Base-by-base conservation (phyloP, 2,888 invertebrate species). In the Ophion ventricosus region DNA sequence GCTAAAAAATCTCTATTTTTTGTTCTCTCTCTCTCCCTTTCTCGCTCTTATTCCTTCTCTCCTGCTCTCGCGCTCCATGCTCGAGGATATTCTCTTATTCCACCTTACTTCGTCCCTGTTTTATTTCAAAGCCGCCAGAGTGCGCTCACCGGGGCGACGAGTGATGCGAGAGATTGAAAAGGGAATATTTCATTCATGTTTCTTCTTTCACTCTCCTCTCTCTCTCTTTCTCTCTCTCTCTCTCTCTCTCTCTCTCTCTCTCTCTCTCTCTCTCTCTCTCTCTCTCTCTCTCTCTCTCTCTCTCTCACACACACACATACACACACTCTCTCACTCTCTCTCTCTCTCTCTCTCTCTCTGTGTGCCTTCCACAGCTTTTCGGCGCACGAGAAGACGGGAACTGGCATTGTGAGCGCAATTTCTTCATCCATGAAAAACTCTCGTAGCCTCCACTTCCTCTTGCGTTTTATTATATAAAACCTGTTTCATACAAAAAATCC, bases 71-170 rank as follows among this genome's bases (percentile, higher is more conserved):
- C 75, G 70, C 80, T 84, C 75, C 74, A 69, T 73, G 66, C 78
- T 80, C 73, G 59, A 56, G 72, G 17, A 76, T 67, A 80, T 82
- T 82, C 67, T 73, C 76, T 78, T 83, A 79, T 83, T 83, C 78
- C 61, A 73, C 66, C 72, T 72, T 83, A 74, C 80, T 82, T 86
- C 80, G 81, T 75, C 72, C 75, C 85, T 84, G 77, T 83, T 80
- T 86, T 84, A 84, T 86, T 86, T 85, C 78, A 84, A 67, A 75
- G 72, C 67, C 67, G 63, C 59, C 61, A 59, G 69, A 61, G 85
- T 85, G 85, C 74, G 86, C 80, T 43, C 70, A 67, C 70, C 74
- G 61, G 83, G 85, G 82, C 81, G 85, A 87, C 84, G 87, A 85
- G 85, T 82, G 80, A 70, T 72, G 81, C 63, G 43, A 79, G 82